Percentiles rank a stretch among this genome's conserved stretches.
These are phyloP conservation scores for Fringilla coelebs DNA, from an alignment of 2,797 vertebrate species.

Conservation along the genomic window DNA sequence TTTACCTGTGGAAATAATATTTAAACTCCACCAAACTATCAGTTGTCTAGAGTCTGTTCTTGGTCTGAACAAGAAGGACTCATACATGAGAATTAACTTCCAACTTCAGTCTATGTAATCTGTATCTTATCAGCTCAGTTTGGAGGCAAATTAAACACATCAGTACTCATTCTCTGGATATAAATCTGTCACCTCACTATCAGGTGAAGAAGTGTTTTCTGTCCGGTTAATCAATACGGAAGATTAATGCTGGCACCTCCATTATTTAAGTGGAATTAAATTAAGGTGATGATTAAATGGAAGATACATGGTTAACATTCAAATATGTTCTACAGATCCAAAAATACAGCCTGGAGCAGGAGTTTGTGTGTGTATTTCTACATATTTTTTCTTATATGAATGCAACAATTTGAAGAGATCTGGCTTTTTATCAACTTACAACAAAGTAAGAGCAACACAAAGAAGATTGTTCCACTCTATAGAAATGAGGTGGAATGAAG, in stretches of 20 bases:
- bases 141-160: conserved; percentile 31
- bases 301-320: background rate
- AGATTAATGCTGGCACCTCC: background rate
- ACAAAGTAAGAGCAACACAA: background rate
- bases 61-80: background rate
- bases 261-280: background rate
- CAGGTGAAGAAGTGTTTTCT: background rate
- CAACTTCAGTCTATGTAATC: background rate
- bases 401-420: background rate
- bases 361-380: background rate
- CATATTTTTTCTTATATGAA: background rate
- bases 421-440: background rate
- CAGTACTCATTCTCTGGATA: background rate
- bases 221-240: background rate
- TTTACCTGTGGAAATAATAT: background rate
- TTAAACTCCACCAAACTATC: background rate
- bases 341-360: background rate
- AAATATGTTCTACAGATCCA: background rate
- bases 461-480: background rate
- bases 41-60: background rate
- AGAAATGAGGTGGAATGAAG: background rate
- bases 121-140: background rate
- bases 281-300: background rate
- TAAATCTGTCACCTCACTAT: background rate
- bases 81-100: background rate